These are phyloP conservation scores for Drosophila niveifrons DNA, from an alignment of 2,888 invertebrate species.

Conservation along the genomic window DNA sequence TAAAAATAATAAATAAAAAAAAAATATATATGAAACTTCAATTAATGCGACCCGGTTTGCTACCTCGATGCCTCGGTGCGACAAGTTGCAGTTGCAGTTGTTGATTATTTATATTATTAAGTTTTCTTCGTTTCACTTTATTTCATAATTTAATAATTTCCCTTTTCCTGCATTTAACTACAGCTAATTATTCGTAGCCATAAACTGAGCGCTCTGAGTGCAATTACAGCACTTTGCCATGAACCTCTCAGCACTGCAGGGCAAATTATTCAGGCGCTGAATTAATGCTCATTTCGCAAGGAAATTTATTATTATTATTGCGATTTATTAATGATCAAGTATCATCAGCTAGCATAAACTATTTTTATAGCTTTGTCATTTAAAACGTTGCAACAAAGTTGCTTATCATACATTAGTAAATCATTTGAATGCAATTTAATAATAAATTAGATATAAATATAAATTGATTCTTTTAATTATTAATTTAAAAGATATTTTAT, in stretches of 20 bases:
- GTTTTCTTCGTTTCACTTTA: slow-evolving; percentile 56
- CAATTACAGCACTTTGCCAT: slow-evolving; percentile 12
- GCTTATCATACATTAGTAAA: neutral
- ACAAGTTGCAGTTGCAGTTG: slow-evolving; percentile 66
- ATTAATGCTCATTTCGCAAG: neutral
- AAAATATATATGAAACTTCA: slow-evolving; percentile 51
- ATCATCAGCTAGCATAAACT: neutral
- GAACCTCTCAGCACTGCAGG: neutral
- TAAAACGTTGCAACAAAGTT: neutral
- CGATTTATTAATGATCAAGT: neutral
- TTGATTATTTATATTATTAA: slow-evolving; percentile 79
- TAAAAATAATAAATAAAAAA: slow-evolving; percentile 33
- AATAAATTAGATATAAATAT: neutral
- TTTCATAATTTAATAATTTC: slow-evolving; percentile 66
- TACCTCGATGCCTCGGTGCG: slow-evolving; percentile 52
- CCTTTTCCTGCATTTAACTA: slow-evolving; percentile 54
- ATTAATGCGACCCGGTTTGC: slow-evolving; percentile 61
- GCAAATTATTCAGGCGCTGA: neutral
- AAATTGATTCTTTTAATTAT: neutral
- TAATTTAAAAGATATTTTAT: neutral
- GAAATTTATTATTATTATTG: neutral
- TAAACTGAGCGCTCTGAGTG: slow-evolving; percentile 12
- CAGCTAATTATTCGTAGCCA: slow-evolving; percentile 38
- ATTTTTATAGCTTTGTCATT: neutral
- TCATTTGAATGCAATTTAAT: neutral